Conservation (phyloP, 1,140 invertebrate species). For the Muscidifurax raptorellus region DNA sequence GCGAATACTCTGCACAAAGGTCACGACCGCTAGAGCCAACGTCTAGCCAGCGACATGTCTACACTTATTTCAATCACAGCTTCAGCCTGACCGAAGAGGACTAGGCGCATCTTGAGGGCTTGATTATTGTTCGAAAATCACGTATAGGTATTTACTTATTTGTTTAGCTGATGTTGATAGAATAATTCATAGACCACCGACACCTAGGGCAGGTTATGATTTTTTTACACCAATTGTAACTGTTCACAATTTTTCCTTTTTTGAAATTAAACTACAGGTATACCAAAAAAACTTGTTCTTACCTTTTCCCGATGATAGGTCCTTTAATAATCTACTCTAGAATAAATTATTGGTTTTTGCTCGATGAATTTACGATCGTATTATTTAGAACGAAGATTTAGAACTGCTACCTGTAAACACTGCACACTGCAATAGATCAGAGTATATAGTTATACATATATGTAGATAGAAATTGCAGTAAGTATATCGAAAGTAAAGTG, state of each 20-base stretch:
- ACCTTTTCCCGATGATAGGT: too few relatives aligned
- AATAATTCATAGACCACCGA: conserved; percentile 5
- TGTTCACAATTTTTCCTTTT: neutral
- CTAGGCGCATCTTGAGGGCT: neutral
- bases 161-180: neutral
- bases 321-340: too few relatives aligned
- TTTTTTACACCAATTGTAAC: neutral
- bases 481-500: too few relatives aligned
- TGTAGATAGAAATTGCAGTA: too few relatives aligned
- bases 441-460: too few relatives aligned
- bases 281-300: neutral
- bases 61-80: neutral
- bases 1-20: neutral
- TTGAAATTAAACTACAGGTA: too few relatives aligned
- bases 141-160: too few relatives aligned
- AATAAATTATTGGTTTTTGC: too few relatives aligned
- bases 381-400: too few relatives aligned
- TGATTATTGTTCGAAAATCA: neutral
- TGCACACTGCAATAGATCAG: too few relatives aligned
- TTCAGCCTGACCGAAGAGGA: neutral
- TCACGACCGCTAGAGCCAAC: neutral
- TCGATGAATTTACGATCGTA: too few relatives aligned
- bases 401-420: too few relatives aligned
- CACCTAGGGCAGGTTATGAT: neutral
- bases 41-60: neutral